Percentiles rank a stretch among this genome's conserved stretches.
These are phyloP conservation scores for Dendrocopos noguchii DNA, from an alignment of 2,113 vertebrate genomes.

Conservation along the genomic window DNA sequence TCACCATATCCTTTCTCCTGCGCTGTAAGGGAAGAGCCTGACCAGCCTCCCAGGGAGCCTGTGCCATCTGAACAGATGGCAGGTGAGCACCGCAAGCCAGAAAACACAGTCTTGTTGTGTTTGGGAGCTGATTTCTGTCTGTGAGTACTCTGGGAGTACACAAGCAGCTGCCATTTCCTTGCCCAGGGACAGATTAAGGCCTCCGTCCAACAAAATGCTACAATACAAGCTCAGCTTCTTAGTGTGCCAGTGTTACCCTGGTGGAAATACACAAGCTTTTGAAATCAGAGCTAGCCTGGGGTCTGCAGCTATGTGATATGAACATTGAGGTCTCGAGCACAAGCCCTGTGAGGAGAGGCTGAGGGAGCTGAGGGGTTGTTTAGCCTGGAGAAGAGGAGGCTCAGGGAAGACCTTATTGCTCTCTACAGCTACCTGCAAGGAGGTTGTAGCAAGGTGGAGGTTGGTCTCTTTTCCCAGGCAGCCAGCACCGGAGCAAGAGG, in stretches of 20 bases:
- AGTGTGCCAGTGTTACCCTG: background rate
- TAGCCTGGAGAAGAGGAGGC: too few relatives aligned
- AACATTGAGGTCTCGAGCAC: background rate
- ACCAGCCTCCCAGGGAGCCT: background rate
- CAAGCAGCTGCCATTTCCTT: constrained; percentile 38
- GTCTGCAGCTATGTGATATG: background rate
- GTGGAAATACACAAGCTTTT: background rate
- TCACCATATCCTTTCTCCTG: background rate
- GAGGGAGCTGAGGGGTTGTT: too few relatives aligned
- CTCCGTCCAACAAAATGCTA: constrained; percentile 15
- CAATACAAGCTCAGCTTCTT: background rate
- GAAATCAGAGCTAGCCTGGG: background rate
- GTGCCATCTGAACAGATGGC: constrained; percentile 51
- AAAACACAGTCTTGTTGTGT: background rate
- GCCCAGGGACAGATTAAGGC: background rate
- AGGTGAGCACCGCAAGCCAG: constrained; percentile 12
- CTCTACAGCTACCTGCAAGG: too few relatives aligned
- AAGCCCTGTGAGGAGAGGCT: too few relatives aligned
- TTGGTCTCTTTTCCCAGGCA: too few relatives aligned
- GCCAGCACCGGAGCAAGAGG: too few relatives aligned
- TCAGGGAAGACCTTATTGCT: too few relatives aligned
- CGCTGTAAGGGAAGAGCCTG: background rate
- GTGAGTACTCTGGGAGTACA: background rate
- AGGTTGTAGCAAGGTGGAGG: too few relatives aligned
- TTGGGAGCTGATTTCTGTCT: constrained; percentile 27